These are phyloP conservation scores for Glossosoma conforme DNA, from an alignment of 1,140 invertebrate species.

Conservation along the genomic window DNA sequence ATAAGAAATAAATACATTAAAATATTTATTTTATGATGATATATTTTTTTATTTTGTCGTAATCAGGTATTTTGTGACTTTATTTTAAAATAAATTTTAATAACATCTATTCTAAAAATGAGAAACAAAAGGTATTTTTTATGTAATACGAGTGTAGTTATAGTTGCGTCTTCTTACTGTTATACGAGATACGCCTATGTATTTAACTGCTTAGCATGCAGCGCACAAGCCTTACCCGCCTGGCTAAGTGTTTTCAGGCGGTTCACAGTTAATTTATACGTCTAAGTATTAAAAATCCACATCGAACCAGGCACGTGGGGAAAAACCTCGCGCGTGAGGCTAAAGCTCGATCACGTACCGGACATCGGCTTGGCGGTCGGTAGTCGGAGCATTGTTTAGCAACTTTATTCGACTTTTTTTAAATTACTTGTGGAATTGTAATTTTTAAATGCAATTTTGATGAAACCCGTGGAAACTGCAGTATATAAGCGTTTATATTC, in stretches of 20 bases:
- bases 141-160: no score
- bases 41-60: no score
- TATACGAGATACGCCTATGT: no score
- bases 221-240: background rate
- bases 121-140: no score
- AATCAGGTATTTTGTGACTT: no score
- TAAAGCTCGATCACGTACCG: constrained; percentile 8
- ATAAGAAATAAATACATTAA: no score
- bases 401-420: constrained; percentile 6
- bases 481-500: background rate
- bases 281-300: constrained; percentile 24
- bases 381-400: constrained; percentile 7
- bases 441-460: background rate
- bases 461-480: background rate
- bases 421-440: background rate
- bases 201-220: constrained; percentile 18
- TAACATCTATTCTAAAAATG: no score
- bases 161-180: no score
- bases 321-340: constrained; percentile 6
- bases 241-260: constrained; percentile 15
- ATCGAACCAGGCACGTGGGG: constrained; percentile 8
- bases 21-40: no score
- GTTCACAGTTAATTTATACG: constrained; percentile 20
- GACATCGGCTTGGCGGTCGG: constrained; percentile 10
- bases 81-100: no score